Evolutionary conservation across 1,140 invertebrate species (phyloP), one percentile per base, ranked within the genome.

Genomic region (Nebria ingens): DNA sequence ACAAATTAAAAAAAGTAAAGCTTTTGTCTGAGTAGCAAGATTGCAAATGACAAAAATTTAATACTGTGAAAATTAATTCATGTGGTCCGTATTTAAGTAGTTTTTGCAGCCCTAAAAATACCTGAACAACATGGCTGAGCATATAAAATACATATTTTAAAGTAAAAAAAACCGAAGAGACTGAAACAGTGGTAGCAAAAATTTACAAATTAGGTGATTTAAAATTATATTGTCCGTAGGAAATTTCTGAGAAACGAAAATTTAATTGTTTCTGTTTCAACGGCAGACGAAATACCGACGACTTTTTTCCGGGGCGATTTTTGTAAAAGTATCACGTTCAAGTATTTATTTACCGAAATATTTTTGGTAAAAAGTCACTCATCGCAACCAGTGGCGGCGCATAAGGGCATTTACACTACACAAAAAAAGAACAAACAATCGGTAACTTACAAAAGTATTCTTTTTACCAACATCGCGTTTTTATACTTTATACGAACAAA

Each of bases 241-340:
- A 15, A 58, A 17, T 55, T 58, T 59, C 58, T 56, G 34, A 56
- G 58, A 59, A 59, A 59, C 52, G 34, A 59, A 59, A 59, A 59
- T 59, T 59, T 59, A 59, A 59, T 59, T 59, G 54, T 56, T 45
- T 17, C 17, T 45, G 4, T 29, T 29, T 29, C 25, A 6, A 6
- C 13, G 13, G 2, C 40, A 6, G 51, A 20, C 51, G 29, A 38
- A 59, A 52, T 56, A 21, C 55, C 54, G 23, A 19, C 58, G 15
- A 53, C 54, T 58, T 58, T 58, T 58, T 58, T 40, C 52, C 21
- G n/a, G n/a, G n/a, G n/a, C n/a, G n/a, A 58, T 55, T 58, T 58
- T 52, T 51, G 57, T 58, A 58, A 58, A 58, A 58, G 22, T 29
- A 3, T 58, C 52, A 58, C 52, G 57, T 58, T 38, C 3, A 12